Percentiles rank a stretch among this genome's conserved stretches.
Conservation (phyloP, 2,797 vertebrate genomes). For the Cuculus canorus region DNA sequence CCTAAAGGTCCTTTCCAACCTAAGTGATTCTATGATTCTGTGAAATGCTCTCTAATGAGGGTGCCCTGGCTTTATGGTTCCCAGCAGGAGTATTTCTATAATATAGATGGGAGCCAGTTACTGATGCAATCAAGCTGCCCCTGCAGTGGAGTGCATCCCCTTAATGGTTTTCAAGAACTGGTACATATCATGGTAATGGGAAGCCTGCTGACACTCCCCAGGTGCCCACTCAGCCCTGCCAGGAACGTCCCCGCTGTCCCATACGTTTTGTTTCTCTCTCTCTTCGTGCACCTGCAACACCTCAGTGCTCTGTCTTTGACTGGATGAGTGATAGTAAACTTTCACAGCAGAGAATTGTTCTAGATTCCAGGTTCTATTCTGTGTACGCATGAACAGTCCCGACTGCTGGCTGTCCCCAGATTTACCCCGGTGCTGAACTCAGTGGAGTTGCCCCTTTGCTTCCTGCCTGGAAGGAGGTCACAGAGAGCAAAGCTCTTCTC, state of each 20-base stretch:
- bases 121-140: neutral
- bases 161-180: neutral
- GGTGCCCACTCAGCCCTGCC: neutral
- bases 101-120: neutral
- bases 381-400: neutral
- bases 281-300: neutral
- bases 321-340: neutral
- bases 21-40: too few species aligned
- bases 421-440: neutral
- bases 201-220: neutral
- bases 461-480: neutral
- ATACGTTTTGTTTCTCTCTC: fast-evolving
- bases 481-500: neutral
- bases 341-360: neutral
- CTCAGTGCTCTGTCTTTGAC: neutral
- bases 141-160: neutral
- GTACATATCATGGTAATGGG: neutral
- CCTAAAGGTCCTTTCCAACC: too few species aligned
- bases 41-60: neutral
- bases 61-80: neutral
- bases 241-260: neutral
- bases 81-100: neutral
- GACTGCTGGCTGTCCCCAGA: fast-evolving
- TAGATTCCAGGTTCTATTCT: neutral
- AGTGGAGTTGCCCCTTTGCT: neutral